Conservation (phyloP, 2,888 invertebrate species). For the Amblyjoppa proteus region DNA sequence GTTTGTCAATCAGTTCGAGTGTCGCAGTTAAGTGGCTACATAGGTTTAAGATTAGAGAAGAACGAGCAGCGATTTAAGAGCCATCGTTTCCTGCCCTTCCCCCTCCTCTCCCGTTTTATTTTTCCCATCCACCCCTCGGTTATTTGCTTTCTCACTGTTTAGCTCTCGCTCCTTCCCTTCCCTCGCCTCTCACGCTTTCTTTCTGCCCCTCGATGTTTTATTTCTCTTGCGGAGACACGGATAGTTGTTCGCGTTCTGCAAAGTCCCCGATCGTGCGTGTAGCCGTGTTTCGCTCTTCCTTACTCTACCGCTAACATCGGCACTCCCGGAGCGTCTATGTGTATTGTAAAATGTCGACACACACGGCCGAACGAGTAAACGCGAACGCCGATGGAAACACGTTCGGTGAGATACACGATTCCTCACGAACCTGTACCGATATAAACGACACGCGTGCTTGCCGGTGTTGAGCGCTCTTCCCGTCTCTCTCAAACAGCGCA, state of each 20-base stretch:
- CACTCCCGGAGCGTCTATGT: slow-evolving; percentile 8
- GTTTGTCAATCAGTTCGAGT: slow-evolving; percentile 78
- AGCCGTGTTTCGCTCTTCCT: slow-evolving; percentile 25
- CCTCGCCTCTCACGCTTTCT: background rate
- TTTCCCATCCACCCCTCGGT: slow-evolving; percentile 33
- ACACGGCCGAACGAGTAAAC: slow-evolving; percentile 31
- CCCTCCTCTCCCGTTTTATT: slow-evolving; percentile 18
- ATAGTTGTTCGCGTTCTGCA: slow-evolving; percentile 72
- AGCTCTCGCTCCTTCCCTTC: slow-evolving; percentile 15
- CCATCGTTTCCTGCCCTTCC: slow-evolving; percentile 54
- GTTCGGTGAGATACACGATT: slow-evolving; percentile 7
- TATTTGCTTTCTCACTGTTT: slow-evolving; percentile 30
- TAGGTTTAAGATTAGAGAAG: slow-evolving; percentile 79
- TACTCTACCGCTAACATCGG: background rate
- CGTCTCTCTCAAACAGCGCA: slow-evolving; percentile 75
- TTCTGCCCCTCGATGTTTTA: slow-evolving; percentile 25
- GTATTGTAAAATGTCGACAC: slow-evolving; percentile 38
- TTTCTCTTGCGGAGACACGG: slow-evolving; percentile 33
- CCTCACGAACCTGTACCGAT: background rate
- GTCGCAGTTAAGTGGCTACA: slow-evolving; percentile 80
- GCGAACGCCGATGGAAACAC: slow-evolving; percentile 42
- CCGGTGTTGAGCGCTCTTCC: slow-evolving; percentile 39
- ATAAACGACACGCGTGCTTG: background rate
- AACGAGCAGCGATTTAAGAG: slow-evolving; percentile 78
- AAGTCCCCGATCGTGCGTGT: slow-evolving; percentile 56